These are phyloP conservation scores for Cyclina sinensis DNA, from an alignment of 1,140 invertebrate genomes.

Conservation along the genomic window DNA sequence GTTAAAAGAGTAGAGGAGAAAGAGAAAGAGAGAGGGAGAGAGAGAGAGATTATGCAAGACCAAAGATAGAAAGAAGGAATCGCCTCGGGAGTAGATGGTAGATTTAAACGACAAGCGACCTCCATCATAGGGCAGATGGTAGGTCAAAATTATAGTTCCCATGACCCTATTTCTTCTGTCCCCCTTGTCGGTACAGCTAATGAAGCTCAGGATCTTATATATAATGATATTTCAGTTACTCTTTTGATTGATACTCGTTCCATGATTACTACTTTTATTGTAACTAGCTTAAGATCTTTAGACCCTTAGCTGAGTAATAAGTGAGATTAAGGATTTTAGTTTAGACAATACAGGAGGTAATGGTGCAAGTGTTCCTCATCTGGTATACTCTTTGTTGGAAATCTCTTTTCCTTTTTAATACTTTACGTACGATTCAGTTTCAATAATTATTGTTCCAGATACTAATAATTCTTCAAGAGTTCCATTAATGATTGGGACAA, in stretches of 20 bases:
- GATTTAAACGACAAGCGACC: neutral
- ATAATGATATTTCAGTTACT: neutral
- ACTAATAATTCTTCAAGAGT: neutral
- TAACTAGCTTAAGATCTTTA: neutral
- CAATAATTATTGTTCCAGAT: slow-evolving; percentile 4
- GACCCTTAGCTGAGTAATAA: neutral
- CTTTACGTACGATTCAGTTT: neutral
- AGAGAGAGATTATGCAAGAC: neutral
- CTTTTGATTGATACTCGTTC: neutral
- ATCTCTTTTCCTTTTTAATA: neutral
- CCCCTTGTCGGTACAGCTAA: neutral
- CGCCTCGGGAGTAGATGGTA: neutral
- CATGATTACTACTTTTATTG: neutral
- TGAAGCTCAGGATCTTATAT: neutral
- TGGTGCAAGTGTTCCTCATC: neutral
- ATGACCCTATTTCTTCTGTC: neutral
- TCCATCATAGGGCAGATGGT: neutral
- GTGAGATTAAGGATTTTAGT: neutral
- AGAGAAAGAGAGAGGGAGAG: neutral
- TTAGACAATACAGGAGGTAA: neutral
- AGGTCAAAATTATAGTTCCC: neutral
- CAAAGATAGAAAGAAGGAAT: neutral
- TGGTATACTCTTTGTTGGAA: neutral
- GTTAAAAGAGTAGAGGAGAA: neutral
- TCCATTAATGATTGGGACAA: neutral